These are phyloP conservation scores for Steinernema khuongi DNA, from an alignment of 1,140 invertebrate genomes.

Conservation along the genomic window DNA sequence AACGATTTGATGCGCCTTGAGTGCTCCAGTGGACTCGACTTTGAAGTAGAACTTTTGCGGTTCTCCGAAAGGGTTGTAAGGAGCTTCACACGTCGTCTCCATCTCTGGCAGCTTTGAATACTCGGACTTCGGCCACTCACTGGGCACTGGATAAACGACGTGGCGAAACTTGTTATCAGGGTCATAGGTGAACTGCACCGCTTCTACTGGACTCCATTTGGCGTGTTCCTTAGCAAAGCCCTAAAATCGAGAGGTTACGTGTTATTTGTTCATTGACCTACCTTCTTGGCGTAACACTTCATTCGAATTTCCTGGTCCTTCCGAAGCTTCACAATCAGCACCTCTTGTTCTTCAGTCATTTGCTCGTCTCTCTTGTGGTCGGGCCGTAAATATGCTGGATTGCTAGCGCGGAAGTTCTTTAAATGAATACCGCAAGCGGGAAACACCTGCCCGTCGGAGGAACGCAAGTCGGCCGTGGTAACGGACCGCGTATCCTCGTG, in stretches of 20 bases:
- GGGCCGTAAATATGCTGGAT: too few relatives aligned
- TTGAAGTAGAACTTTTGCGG: conserved; percentile 96
- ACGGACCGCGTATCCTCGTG: conserved; percentile 85
- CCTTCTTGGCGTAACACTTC: conserved; percentile 82
- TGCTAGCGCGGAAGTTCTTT: conserved; percentile 13
- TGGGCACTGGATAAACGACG: conserved; percentile 90
- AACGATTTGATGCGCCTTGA: conserved; percentile 94
- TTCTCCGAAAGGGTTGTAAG: conserved; percentile 84
- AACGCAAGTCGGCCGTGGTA: conserved; percentile 88
- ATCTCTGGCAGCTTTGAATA: conserved; percentile 81
- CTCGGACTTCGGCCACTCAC: conserved; percentile 99
- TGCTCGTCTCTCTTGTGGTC: too few relatives aligned
- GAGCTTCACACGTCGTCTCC: conserved; percentile 75
- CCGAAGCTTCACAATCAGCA: conserved; percentile 91
- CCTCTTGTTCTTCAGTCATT: conserved; percentile 66
- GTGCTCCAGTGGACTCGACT: conserved; percentile 85
- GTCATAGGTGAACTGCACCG: conserved; percentile 98
- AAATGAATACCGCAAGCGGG: conserved; percentile 39
- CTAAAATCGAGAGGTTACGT: too few relatives aligned
- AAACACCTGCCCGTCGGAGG: conserved; percentile 68
- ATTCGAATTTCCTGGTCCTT: conserved; percentile 95
- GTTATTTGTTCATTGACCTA: too few relatives aligned
- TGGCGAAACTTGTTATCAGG: conserved; percentile 95
- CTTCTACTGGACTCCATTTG: conserved; percentile 98
- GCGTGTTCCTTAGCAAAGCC: conserved; percentile 93